Evolutionary conservation across 2,113 vertebrate species (phyloP).

Genomic region (Charina bottae): DNA sequence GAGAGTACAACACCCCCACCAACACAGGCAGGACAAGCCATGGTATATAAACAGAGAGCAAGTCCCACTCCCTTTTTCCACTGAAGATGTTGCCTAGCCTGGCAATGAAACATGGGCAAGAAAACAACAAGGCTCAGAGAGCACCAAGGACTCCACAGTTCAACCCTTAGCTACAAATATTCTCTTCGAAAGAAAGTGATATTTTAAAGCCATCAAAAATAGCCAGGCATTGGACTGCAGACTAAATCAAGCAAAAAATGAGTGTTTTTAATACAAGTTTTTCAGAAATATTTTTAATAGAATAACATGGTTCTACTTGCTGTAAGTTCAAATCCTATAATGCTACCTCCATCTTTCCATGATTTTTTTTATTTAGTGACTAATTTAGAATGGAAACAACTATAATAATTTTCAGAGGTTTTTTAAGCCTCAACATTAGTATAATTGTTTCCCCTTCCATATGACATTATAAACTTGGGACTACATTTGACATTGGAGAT

Average conservation of each 20-base stretch:
- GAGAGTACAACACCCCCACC: no score
- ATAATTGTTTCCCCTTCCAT: not conserved
- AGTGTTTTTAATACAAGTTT: not conserved
- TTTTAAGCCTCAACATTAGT: not conserved
- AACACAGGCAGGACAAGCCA: no score
- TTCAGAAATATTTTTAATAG: not conserved
- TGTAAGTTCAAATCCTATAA: not conserved
- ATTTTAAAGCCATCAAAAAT: not conserved
- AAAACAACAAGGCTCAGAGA: no score
- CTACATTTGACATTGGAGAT: not conserved
- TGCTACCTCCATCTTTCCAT: not conserved
- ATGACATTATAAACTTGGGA: not conserved
- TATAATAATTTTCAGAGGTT: fast-evolving
- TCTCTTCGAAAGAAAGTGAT: no score
- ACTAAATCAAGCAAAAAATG: not conserved
- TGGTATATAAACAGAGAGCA: no score
- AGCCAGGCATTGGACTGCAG: not conserved
- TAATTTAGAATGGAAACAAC: not conserved
- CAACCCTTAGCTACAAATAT: no score
- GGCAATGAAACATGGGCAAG: no score
- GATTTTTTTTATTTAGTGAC: not conserved
- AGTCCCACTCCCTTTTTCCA: no score
- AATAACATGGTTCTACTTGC: not conserved
- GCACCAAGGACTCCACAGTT: no score
- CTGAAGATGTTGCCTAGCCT: no score